Conservation (phyloP, 2,888 invertebrate genomes). For the Lithophane socia region DNA sequence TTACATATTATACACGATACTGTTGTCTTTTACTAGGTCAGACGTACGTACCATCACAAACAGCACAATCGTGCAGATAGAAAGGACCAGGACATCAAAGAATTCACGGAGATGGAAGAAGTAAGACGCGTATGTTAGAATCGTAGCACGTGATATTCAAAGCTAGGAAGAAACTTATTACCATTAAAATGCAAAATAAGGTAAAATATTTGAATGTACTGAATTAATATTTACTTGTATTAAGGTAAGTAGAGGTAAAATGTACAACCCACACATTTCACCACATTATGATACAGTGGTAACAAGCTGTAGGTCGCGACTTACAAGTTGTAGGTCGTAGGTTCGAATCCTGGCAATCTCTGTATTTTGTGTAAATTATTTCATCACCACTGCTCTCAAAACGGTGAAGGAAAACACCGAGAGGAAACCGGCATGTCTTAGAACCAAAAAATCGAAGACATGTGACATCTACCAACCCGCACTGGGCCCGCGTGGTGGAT, state of each 20-base stretch:
- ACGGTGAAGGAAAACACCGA: too few species aligned
- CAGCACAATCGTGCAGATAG: neutral
- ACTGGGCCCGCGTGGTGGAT: too few species aligned
- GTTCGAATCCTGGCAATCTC: too few species aligned
- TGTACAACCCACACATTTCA: neutral
- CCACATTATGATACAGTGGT: too few species aligned
- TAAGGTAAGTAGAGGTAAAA: neutral
- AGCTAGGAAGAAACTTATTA: neutral
- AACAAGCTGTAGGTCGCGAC: too few species aligned
- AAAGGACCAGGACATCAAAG: conserved; percentile 16
- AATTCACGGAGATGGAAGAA: conserved; percentile 5
- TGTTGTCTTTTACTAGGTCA: neutral
- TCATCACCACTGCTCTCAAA: too few species aligned
- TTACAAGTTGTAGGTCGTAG: too few species aligned
- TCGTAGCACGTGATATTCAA: neutral
- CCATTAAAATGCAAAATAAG: neutral
- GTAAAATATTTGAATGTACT: conserved; percentile 11
- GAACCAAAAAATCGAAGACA: too few species aligned
- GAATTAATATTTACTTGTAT: neutral
- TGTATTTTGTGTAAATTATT: too few species aligned
- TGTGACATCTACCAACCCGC: too few species aligned
- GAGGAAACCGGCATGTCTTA: too few species aligned
- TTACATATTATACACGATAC: neutral
- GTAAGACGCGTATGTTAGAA: neutral
- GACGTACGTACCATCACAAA: neutral